Evolutionary conservation across 1,140 invertebrate genomes (phyloP), one percentile per base, ranked within the genome.

Genomic region (Neodiprion pinetum): DNA sequence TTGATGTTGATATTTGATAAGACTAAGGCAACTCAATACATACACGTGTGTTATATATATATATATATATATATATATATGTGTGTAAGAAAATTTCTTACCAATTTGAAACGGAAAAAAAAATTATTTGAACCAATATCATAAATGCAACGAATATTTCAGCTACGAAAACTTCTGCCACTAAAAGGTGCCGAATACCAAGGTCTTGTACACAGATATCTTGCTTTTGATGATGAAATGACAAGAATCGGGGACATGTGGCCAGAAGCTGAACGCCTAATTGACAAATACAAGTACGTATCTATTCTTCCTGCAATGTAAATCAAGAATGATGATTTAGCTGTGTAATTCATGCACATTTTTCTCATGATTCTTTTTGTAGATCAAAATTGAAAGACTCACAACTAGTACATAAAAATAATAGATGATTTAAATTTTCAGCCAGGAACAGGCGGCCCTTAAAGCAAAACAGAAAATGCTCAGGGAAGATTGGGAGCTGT

Each of bases 161-260:
- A 90, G 89, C 77, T 90, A 72, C 84, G 85, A 68, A 88, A 88
- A 79, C 78, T 83, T 75, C 78, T 85, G 71, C 84, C 86, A 67
- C 79, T 85, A n/a, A 88, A 88, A 76, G 88, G 89, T 72, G 85
- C 90, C 53, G 86, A 88, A 67, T 92, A 90, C 76, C 88, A 90
- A 74, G 86, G 86, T 50, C 81, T 92, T 47, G 86, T 92, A 67
- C 86, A 90, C 73, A 87, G 89, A 50, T 92, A 91, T 83, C 83
- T 92, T 71, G 88, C 88, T 71, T 93, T 93, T 83, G 91, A 92
- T 71, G 90, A 92, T 79, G 91, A 93, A 80, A 92, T 93, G 90
- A 91, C 89, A 67, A 87, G 88, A 73, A 90, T 93, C 21, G 88
- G 88, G 70, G 88, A 89, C 49, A 82, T 91, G 21, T 93, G 92